Base-by-base conservation (phyloP, 2,797 vertebrate species). In the Sylvilagus floridanus region DNA sequence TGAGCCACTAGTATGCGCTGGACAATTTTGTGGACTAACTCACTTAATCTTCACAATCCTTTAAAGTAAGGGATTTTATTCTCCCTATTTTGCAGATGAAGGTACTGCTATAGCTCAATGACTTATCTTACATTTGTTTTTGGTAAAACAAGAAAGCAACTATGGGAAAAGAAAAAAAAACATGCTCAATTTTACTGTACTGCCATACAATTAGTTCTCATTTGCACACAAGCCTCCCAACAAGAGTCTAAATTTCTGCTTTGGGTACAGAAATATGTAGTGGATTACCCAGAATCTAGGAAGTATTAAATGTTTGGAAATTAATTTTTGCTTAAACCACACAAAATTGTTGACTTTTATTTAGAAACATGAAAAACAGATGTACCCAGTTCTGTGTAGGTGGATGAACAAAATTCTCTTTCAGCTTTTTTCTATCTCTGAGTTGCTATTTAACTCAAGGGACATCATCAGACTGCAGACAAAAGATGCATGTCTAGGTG, bases 291-390 rank as follows among this genome's bases (percentile, higher is more conserved):
- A 37, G n/a, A 24, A 11, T 42, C 16, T 22, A 66, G 30, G 26
- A 84, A 75, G 17, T 50, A 69, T 35, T 71, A 69, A 68, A 76
- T 62, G 63, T 32, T 89, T 57, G 63, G 73, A 94, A 69, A 60
- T 93, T 79, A 47, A 16, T 73, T 85, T 95, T 71, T 86, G 42
- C 68, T 88, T 32, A 75, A 82, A 72, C 50, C 47, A 28, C 62
- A 83, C 68, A 47, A 73, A 92, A 81, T 62, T 88, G 66, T 92
- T 94, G 82, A 79, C 75, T 81, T 95, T 88, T 88, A 83, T 68
- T 72, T 96, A 69, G 69, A 94, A 94, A 17, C 24, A 87, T 90
- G 69, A 68, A 77, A 91, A 94, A n/a, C 30, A 86, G 68, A 78
- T 94, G 60, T 42, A 69, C 26, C 37, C 57, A 35, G 6, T 35